Percentiles rank a stretch among this genome's conserved stretches.
These are phyloP conservation scores for Danaus melanippus DNA, from an alignment of 1,140 invertebrate genomes.

Conservation along the genomic window DNA sequence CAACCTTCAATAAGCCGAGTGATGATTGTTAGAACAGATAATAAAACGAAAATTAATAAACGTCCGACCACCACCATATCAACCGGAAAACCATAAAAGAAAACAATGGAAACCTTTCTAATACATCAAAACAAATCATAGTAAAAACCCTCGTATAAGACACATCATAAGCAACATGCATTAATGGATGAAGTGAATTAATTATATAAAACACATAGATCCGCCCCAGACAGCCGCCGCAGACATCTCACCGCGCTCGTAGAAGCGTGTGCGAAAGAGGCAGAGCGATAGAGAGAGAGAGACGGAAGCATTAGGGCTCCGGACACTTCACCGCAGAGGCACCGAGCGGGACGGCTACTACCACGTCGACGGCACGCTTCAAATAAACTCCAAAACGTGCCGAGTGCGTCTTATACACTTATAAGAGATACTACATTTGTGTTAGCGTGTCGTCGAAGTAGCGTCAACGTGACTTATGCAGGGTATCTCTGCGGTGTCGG, in stretches of 20 bases:
- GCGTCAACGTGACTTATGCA: no score
- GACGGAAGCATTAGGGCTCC: constrained; percentile 15
- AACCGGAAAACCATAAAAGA: constrained; percentile 3
- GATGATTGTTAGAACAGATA: constrained; percentile 4
- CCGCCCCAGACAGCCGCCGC: constrained; percentile 7
- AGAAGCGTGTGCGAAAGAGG: constrained; percentile 4
- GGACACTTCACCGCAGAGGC: no score
- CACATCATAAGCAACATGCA: constrained; percentile 4
- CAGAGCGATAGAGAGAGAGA: constrained; percentile 13
- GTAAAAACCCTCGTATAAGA: not conserved
- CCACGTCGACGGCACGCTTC: no score
- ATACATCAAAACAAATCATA: constrained; percentile 20
- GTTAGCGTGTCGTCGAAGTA: no score
- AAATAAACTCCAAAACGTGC: no score
- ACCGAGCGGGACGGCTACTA: no score
- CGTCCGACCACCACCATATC: constrained; percentile 12
- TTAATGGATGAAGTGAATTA: constrained; percentile 3
- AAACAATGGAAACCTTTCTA: no score
- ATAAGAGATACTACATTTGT: no score
- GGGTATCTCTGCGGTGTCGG: no score
- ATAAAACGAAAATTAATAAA: constrained; percentile 12
- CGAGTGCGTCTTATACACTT: no score
- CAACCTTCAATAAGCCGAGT: not conserved
- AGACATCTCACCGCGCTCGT: not conserved
- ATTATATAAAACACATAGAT: not conserved